A percentile compares a stretch with the other conserved stretches of the same genome.
phyloP scores from a whole-genome alignment of 1,140 invertebrate species.

The Chironomus striatipennis region DNA sequence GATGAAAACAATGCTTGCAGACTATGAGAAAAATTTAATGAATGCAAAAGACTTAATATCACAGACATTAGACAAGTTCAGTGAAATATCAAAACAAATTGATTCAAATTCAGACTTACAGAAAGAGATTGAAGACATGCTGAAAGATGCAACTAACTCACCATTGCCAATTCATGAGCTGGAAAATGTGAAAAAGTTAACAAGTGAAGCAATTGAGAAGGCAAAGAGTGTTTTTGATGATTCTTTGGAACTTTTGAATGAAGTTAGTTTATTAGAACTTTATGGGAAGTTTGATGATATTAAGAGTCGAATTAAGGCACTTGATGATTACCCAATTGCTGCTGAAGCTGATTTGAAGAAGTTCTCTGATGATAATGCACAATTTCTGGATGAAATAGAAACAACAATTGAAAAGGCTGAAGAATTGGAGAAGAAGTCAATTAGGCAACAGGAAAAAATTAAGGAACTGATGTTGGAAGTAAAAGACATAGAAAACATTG shows the following conservation, averaged over 20 bases:
- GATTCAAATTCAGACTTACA: background rate
- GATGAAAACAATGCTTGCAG: background rate
- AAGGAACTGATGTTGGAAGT: background rate
- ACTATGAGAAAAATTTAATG: conserved; percentile 7
- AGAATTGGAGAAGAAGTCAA: background rate
- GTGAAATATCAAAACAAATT: background rate
- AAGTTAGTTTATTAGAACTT: conserved; percentile 6
- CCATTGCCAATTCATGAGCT: background rate
- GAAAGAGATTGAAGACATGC: background rate
- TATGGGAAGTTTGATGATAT: background rate
- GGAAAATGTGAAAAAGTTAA: background rate
- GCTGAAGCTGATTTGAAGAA: background rate
- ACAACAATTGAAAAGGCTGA: background rate
- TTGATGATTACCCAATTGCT: background rate
- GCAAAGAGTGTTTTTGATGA: background rate
- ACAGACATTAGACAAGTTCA: background rate
- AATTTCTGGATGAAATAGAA: background rate
- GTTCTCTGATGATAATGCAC: background rate
- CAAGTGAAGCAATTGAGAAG: background rate
- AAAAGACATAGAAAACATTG: background rate
- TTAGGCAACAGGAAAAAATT: background rate
- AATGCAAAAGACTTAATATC: background rate
- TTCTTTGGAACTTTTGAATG: background rate
- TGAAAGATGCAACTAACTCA: background rate
- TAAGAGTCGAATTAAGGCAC: background rate